These are phyloP conservation scores for Coranthus polyacanthus DNA, from an alignment of 2,797 vertebrate genomes.

Conservation along the genomic window DNA sequence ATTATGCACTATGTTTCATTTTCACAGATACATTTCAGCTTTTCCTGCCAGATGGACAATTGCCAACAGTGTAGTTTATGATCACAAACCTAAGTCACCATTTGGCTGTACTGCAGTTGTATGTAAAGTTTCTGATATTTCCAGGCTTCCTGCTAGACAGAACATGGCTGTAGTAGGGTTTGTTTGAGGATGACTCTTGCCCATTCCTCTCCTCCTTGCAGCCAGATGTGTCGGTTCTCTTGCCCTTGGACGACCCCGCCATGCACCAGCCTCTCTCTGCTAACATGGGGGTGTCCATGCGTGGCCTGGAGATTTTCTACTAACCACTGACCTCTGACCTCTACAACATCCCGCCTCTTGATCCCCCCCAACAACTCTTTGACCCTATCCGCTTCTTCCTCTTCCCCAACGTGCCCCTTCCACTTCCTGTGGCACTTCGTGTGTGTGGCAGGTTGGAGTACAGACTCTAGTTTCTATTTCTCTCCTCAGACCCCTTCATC, in stretches of 20 bases:
- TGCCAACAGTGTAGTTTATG: slow-evolving; percentile 33
- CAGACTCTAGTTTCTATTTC: slow-evolving; percentile 72
- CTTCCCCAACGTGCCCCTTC: slow-evolving; percentile 74
- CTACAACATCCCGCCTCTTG: slow-evolving; percentile 79
- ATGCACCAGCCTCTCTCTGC: slow-evolving; percentile 88
- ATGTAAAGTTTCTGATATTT: slow-evolving; percentile 33
- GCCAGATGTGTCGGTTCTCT: slow-evolving; percentile 89
- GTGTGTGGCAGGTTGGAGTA: slow-evolving; percentile 85
- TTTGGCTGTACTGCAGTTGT: slow-evolving; percentile 27
- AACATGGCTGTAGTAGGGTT: slow-evolving; percentile 35
- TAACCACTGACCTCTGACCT: slow-evolving; percentile 85
- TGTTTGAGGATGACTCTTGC: slow-evolving; percentile 82
- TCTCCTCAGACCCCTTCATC: slow-evolving; percentile 59
- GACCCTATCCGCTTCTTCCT: slow-evolving; percentile 77
- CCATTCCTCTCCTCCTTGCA: slow-evolving; percentile 82
- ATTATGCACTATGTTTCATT: slow-evolving; percentile 21
- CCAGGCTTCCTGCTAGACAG: slow-evolving; percentile 38
- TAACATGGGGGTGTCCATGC: slow-evolving; percentile 88
- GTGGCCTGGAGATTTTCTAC: slow-evolving; percentile 91
- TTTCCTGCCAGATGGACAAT: slow-evolving; percentile 30
- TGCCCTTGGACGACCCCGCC: slow-evolving; percentile 88
- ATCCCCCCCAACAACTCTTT: slow-evolving; percentile 72
- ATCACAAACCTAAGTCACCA: slow-evolving; percentile 13
- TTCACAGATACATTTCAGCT: slow-evolving; percentile 16
- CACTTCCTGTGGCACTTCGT: slow-evolving; percentile 84